Conservation (phyloP, 2,888 invertebrate genomes). For the Noctua janthe region DNA sequence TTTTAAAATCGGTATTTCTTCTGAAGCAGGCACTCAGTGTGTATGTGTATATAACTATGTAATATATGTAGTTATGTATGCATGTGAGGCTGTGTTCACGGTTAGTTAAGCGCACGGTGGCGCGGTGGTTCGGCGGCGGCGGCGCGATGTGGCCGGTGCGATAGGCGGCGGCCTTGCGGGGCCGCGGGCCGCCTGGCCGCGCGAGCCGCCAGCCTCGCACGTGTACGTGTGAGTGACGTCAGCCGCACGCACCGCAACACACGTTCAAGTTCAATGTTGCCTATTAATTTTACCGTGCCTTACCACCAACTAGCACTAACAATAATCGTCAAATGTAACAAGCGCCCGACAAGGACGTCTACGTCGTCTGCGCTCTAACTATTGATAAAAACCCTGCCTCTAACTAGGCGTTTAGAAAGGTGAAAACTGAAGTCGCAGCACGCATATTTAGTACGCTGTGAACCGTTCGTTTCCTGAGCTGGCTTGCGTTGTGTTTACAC, state of each 20-base stretch:
- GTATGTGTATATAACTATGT: slow-evolving; percentile 23
- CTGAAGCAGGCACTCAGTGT: slow-evolving; percentile 7
- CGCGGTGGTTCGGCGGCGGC: slow-evolving; percentile 39
- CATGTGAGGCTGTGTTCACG: slow-evolving; percentile 68
- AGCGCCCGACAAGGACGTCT: slow-evolving; percentile 61
- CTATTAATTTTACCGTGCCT: slow-evolving; percentile 83
- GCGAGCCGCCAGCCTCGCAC: slow-evolving; percentile 71
- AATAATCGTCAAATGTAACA: slow-evolving; percentile 52
- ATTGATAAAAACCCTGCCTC: slow-evolving; percentile 44
- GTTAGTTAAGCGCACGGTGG: slow-evolving; percentile 68
- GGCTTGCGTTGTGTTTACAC: slow-evolving; percentile 46
- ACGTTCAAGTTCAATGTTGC: slow-evolving; percentile 90
- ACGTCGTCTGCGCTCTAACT: slow-evolving; percentile 10
- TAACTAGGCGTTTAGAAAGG: slow-evolving; percentile 57
- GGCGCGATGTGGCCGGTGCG: slow-evolving; percentile 72
- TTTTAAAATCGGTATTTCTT: slow-evolving; percentile 37
- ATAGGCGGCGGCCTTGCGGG: slow-evolving; percentile 79
- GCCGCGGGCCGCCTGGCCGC: slow-evolving; percentile 52
- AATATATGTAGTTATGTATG: slow-evolving; percentile 42
- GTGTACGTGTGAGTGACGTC: slow-evolving; percentile 82
- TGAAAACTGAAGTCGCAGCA: slow-evolving; percentile 52
- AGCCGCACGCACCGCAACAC: slow-evolving; percentile 79
- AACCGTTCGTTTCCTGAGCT: slow-evolving; percentile 47
- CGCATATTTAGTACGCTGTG: slow-evolving; percentile 45
- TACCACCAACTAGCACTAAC: slow-evolving; percentile 72